These are phyloP conservation scores for Diorhabda carinulata DNA, from an alignment of 1,140 invertebrate genomes.

Conservation along the genomic window DNA sequence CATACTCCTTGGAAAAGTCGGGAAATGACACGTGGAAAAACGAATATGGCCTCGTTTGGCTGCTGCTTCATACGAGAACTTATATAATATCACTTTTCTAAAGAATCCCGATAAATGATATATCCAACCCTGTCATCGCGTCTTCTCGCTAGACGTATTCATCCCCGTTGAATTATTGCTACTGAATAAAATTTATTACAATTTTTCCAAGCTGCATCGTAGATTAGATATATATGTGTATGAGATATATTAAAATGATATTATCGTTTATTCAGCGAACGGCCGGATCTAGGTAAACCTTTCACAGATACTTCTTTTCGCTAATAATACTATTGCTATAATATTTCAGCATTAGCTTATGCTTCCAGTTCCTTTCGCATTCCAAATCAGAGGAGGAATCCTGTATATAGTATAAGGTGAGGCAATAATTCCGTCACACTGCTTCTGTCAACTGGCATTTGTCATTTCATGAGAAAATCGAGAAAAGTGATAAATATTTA, in stretches of 20 bases:
- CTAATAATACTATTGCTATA: no score
- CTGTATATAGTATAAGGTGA: no score
- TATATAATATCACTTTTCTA: slow-evolving; percentile 39
- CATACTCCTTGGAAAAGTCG: slow-evolving; percentile 1
- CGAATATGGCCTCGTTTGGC: slow-evolving; percentile 25
- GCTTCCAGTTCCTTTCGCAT: no score
- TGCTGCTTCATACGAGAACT: slow-evolving; percentile 30
- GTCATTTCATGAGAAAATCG: no score
- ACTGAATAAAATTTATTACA: slow-evolving; percentile 46
- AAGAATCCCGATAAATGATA: slow-evolving; percentile 41
- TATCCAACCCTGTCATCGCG: slow-evolving; percentile 42
- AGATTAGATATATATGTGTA: slow-evolving; percentile 35
- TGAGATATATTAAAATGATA: slow-evolving; percentile 44
- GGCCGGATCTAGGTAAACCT: no score
- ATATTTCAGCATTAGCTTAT: no score
- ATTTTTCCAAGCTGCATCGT: slow-evolving; percentile 40
- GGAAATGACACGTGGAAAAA: slow-evolving; percentile 18
- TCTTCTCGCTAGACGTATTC: slow-evolving; percentile 38
- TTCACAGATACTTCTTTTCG: no score
- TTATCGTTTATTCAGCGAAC: slow-evolving; percentile 16
- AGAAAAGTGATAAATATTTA: no score
- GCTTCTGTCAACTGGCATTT: no score
- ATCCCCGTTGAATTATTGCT: slow-evolving; percentile 45
- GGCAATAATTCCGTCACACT: no score
- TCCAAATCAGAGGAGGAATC: no score